Base-by-base conservation (phyloP, 2,797 vertebrate species). In the Danio tinwini region DNA sequence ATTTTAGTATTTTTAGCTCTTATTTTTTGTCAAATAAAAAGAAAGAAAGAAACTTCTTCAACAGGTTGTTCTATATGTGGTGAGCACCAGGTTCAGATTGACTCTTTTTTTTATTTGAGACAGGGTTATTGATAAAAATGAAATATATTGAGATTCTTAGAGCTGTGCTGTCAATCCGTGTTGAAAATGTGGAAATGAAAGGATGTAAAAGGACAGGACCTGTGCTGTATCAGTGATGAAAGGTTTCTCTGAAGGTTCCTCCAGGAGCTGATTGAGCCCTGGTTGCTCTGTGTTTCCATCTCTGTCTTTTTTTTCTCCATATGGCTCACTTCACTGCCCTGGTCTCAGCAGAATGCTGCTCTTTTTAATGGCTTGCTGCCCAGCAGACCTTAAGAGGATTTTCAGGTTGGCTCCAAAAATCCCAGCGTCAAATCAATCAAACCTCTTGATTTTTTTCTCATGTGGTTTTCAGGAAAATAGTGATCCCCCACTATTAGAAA, bases 181-280 rank as follows among this genome's bases (percentile, higher is more conserved):
- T 14, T 78, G n/a, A 37, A 40, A 70, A 49, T 42, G 13, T 16
- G 44, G 55, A 42, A 61, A 78, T 78, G 2, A 78, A 58, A 19
- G n/a, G 5, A 69, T 78, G 52, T 45, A 39, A 68, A 45, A 58
- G 19, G 14, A 77, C 13, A 37, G 44, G 7, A 49, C n/a, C 61
- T 78, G 29, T 68, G 42, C 21, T 19, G 12, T 39, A 40, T 68
- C 11, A 75, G 45, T 68, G 17, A 76, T 47, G 52, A 76, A 77
- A 56, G 53, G 14, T 67, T 50, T 61, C 49, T 50, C 39, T 44
- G 49, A 62, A 11, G 29, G 21, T 67, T 45, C 8, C 65, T 70
- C 44, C 11, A 59, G 65, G 19, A 73, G 10, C 65, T 70, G 44
- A 59, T 59, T 69, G 44, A 74, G 50, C 45, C 47, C 16, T 13